Conservation (phyloP, 2,888 invertebrate species). For the Sinhomidia bicolor region DNA sequence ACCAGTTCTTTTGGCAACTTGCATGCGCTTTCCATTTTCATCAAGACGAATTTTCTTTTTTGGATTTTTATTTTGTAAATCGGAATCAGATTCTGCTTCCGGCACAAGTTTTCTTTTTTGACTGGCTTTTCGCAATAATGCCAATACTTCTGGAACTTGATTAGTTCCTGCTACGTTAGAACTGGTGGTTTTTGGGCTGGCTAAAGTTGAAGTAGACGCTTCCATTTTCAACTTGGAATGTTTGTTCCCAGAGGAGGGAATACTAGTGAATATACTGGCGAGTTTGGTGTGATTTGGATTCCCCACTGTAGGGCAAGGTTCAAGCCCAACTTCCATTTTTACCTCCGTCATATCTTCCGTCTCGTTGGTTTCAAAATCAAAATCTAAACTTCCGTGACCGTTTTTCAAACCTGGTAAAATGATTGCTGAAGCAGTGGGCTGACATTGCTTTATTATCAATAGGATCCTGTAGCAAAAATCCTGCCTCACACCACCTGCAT, state of each 20-base stretch:
- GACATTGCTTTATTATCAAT: slow-evolving; percentile 46
- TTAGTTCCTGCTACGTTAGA: background rate
- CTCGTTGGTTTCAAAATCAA: too few relatives aligned
- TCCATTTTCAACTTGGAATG: too few relatives aligned
- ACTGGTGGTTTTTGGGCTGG: background rate
- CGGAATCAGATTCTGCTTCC: background rate
- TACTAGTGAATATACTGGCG: too few relatives aligned
- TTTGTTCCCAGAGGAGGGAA: too few relatives aligned
- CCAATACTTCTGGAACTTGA: slow-evolving; percentile 81
- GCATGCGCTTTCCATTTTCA: background rate
- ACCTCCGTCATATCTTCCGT: too few relatives aligned
- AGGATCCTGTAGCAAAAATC: slow-evolving; percentile 85
- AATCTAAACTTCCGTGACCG: too few relatives aligned
- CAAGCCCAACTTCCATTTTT: too few relatives aligned
- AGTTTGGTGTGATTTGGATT: too few relatives aligned
- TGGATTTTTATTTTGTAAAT: slow-evolving; percentile 2
- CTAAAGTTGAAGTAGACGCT: too few relatives aligned
- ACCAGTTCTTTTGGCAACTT: slow-evolving; percentile 52
- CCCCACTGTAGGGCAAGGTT: too few relatives aligned
- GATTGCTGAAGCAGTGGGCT: slow-evolving; percentile 83
- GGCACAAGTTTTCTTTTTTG: slow-evolving; percentile 33
- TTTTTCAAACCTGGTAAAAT: too few relatives aligned
- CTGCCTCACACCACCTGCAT: slow-evolving; percentile 67
- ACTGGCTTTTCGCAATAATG: slow-evolving; percentile 47
- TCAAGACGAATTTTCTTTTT: slow-evolving; percentile 16